Evolutionary conservation across 35 echinoderm and acorn worm species (phyloP).

Genomic region (Chiridota heheva): DNA sequence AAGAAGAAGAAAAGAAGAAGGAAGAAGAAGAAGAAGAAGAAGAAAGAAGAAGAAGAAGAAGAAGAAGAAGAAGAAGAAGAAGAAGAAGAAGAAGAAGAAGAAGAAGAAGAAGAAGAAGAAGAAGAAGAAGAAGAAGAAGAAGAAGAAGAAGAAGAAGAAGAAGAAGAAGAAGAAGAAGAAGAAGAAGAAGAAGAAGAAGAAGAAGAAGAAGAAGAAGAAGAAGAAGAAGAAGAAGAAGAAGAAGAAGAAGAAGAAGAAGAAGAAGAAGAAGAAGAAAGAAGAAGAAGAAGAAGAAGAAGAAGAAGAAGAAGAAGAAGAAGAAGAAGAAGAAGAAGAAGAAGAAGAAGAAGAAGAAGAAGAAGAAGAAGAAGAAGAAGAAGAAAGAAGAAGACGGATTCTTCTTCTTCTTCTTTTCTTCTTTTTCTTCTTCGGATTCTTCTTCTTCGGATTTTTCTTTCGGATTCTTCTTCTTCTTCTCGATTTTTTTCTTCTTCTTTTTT

Average conservation of each 20-base stretch:
- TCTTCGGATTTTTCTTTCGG: not conserved
- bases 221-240: not conserved
- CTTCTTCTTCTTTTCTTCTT: not conserved
- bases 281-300: conserved; percentile 2
- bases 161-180: not conserved
- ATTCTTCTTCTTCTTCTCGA: not conserved
- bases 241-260: not conserved
- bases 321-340: conserved; percentile 6
- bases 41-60: conserved; percentile 6
- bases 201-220: not conserved
- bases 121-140: conserved; percentile 5
- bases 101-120: conserved; percentile 9
- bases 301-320: too few species aligned
- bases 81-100: conserved; percentile 8
- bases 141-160: not conserved
- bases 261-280: conserved; percentile 1
- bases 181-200: not conserved
- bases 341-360: not conserved
- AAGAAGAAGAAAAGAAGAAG: too few species aligned
- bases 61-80: conserved; percentile 8
- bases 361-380: not conserved
- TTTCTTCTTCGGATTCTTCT: not conserved
- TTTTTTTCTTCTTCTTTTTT: not conserved
- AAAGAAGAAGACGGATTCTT: not conserved
- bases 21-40: not conserved